Evolutionary conservation across 2,797 vertebrate species (phyloP), one percentile per base, ranked within the genome.

Genomic region (Mallotus villosus): DNA sequence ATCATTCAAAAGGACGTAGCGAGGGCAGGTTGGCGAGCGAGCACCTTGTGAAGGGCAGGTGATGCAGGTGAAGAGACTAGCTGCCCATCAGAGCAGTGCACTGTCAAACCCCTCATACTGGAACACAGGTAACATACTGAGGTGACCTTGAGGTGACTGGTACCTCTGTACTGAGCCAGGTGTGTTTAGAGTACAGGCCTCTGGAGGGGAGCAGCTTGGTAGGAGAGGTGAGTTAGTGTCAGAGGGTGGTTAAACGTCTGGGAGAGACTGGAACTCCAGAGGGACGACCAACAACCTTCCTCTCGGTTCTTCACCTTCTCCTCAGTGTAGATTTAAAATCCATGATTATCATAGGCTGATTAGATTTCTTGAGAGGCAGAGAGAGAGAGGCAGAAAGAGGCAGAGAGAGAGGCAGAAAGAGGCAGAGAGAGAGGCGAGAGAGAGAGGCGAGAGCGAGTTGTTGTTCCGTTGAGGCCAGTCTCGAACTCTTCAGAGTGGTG

Each of bases 341-440:
- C 82, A 83, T 88, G 91, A 92, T 92, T 92, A 91, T 91, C 91
- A 90, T 85, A 90, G 90, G 90, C 89, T 90, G 91, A 92, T 90
- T 92, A 77, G 79, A 82, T 86, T 86, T 80, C 79, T 83, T 86
- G 74, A 84, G 78, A 55, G 83, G 63, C 21, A 14, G 22, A n/a
- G 22, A 22, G 19, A 41, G 66, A 74, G 78, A 41, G 29, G 29
- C 4, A 29, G 34, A 37, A 5, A 8, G 4, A 37, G 34, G 6
- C 2, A 37, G 34, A 37, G 4, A 37, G 7, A 37, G 34, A 8
- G 2, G 6, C 1, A 37, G 34, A 37, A 5, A 37, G 9, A 8
- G 37, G 37, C 9, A 41, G 37, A 12, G 37, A 12, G 11, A 41
- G 2, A 37, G 34, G 34, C 34, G 27, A 41, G 8, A 79, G 72